Percentiles rank a stretch among this genome's conserved stretches.
Conservation (phyloP, 2,888 invertebrate species). For the Calameuta idolon region DNA sequence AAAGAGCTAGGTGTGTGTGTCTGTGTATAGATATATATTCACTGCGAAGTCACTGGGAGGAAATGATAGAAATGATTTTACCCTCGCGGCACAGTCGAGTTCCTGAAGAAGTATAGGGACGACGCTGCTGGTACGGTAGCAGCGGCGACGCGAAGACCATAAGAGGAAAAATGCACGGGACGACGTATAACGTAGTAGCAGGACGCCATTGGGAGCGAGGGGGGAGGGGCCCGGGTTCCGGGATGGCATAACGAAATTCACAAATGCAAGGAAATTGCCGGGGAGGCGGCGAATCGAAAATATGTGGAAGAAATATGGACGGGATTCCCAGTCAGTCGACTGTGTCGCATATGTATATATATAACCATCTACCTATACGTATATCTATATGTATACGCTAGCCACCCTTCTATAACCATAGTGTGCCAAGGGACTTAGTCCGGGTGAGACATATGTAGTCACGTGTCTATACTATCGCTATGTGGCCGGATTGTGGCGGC, state of each 20-base stretch:
- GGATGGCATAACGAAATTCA: constrained; percentile 36
- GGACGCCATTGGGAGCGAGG: not conserved
- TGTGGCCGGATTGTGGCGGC: too few species aligned
- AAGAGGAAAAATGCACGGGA: too few species aligned
- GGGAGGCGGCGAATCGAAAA: constrained; percentile 32
- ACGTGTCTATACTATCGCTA: too few species aligned
- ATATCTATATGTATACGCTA: too few species aligned
- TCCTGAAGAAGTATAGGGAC: constrained; percentile 4
- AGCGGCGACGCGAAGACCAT: too few species aligned
- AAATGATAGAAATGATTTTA: constrained; percentile 31
- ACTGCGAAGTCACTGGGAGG: constrained; percentile 8
- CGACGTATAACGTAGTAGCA: too few species aligned
- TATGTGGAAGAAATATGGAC: constrained; percentile 31
- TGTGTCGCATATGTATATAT: not conserved
- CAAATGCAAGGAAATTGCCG: constrained; percentile 37
- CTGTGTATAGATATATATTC: not conserved
- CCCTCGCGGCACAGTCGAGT: not conserved
- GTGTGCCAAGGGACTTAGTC: too few species aligned
- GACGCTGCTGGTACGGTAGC: constrained; percentile 8
- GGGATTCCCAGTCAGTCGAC: constrained; percentile 30
- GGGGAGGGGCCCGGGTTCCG: constrained; percentile 7
- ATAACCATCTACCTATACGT: too few species aligned
- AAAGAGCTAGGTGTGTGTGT: too few species aligned
- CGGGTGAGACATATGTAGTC: too few species aligned
- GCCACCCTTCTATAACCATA: too few species aligned